Evolutionary conservation across 2,113 vertebrate species (phyloP).

Genomic region (Micromys minutus): DNA sequence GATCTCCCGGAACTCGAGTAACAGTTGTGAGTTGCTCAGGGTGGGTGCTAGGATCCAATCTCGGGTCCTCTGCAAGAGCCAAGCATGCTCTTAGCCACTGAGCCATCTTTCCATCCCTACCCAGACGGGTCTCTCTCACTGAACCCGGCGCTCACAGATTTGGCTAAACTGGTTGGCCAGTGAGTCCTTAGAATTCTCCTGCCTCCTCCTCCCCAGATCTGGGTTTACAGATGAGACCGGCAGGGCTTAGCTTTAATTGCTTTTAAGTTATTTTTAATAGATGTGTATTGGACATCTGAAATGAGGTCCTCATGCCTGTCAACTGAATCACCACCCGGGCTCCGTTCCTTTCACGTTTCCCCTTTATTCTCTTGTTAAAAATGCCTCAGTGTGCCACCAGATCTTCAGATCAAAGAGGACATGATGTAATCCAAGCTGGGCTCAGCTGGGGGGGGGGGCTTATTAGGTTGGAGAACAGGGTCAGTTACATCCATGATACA

Average conservation of each 20-base stretch:
- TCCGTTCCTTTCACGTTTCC: neutral
- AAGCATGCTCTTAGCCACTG: neutral
- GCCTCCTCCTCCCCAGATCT: neutral
- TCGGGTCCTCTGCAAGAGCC: neutral
- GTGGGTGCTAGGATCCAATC: neutral
- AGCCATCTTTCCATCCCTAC: neutral
- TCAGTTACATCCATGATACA: neutral
- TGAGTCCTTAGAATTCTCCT: neutral
- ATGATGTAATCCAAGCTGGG: neutral
- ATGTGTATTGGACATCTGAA: neutral
- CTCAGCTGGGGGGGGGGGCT: neutral
- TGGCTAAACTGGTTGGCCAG: neutral
- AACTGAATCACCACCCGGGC: neutral
- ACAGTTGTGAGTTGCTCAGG: too few species aligned
- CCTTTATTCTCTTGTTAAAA: neutral
- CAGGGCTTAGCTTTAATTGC: neutral
- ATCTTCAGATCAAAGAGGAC: neutral
- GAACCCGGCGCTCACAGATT: neutral
- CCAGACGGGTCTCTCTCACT: too few species aligned
- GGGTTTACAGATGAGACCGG: neutral
- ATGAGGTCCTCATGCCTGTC: neutral
- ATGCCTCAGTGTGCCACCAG: neutral
- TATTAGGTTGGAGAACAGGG: too few species aligned
- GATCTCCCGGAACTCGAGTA: neutral
- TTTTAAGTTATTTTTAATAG: neutral